phyloP scores from a whole-genome alignment of 92 coral and sea anemone species.

The Plumapathes pennacea region DNA sequence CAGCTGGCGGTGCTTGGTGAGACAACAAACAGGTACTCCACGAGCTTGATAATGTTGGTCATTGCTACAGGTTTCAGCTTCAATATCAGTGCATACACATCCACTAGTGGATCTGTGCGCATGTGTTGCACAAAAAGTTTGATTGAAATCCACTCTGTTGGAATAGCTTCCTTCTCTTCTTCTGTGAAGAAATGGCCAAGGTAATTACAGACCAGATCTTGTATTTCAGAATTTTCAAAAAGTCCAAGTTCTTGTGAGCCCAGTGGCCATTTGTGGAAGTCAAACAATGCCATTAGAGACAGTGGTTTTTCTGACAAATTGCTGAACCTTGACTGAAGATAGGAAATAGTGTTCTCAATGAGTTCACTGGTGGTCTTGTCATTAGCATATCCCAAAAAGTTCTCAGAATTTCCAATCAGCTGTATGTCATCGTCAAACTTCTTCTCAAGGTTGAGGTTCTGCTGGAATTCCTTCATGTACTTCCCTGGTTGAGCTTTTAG shows the following conservation, averaged over 20 bases:
- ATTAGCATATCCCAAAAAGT: constrained; percentile 22
- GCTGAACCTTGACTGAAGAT: constrained; percentile 16
- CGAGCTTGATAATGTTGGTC: constrained; percentile 17
- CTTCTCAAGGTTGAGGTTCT: constrained; percentile 26
- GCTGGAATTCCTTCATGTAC: constrained; percentile 39
- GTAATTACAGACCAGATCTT: constrained; percentile 20
- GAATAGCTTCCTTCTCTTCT: constrained; percentile 29
- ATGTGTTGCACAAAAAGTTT: constrained; percentile 19
- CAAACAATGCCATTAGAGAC: constrained; percentile 32
- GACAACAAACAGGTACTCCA: constrained; percentile 16
- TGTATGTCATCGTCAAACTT: constrained; percentile 15
- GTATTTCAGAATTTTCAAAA: constrained; percentile 12
- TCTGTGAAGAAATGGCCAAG: constrained; percentile 20
- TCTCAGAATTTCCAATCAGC: constrained; percentile 38
- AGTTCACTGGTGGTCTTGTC: constrained; percentile 32
- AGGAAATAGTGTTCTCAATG: constrained; percentile 28
- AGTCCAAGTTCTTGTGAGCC: constrained; percentile 22
- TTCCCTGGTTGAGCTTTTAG: constrained; percentile 24
- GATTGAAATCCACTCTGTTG: constrained; percentile 36
- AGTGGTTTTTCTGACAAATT: constrained; percentile 30
- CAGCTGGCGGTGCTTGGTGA: constrained; percentile 19
- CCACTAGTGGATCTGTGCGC: constrained; percentile 32
- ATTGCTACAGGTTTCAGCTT: constrained; percentile 30
- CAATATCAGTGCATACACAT: constrained; percentile 23
- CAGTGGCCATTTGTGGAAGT: constrained; percentile 44